Conservation (phyloP, 2,797 vertebrate genomes). For the Macropus fuliginosus region DNA sequence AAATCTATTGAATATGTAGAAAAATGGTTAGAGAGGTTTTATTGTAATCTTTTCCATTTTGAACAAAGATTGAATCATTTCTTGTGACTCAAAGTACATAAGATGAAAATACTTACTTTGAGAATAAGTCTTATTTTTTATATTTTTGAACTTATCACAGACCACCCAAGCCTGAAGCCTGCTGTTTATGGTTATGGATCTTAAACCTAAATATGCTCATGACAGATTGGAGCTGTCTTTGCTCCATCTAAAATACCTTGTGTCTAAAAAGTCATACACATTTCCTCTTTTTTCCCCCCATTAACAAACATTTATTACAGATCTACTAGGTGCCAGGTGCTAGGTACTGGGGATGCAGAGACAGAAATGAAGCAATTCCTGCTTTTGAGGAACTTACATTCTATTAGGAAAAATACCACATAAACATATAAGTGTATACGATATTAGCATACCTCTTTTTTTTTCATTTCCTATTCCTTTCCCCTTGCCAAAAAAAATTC, state of each 20-base stretch:
- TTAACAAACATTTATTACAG: constrained; percentile 25
- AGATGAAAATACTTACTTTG: constrained; percentile 82
- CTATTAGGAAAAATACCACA: not conserved
- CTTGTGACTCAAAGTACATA: constrained; percentile 73
- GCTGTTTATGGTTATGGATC: constrained; percentile 78
- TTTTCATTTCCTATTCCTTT: not conserved
- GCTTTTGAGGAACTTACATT: not conserved
- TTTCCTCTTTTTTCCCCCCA: constrained; percentile 35
- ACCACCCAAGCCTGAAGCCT: constrained; percentile 80
- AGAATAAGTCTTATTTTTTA: constrained; percentile 76
- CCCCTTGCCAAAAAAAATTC: not conserved
- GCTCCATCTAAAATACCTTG: constrained; percentile 50
- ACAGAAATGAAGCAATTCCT: not conserved
- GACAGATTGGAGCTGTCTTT: constrained; percentile 68
- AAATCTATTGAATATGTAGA: constrained; percentile 45
- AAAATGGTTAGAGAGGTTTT: constrained; percentile 50
- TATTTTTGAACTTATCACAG: constrained; percentile 78
- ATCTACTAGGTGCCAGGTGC: not conserved
- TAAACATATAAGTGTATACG: not conserved
- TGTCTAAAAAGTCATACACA: constrained; percentile 61
- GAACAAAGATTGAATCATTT: constrained; percentile 73
- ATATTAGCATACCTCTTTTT: not conserved
- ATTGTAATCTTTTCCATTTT: constrained; percentile 62
- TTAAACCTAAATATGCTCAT: constrained; percentile 73
- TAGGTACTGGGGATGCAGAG: not conserved